A percentile compares a stretch with the other conserved stretches of the same genome.
Evolutionary conservation across 2,113 vertebrate species (phyloP).

Genomic region (Dendrocopos noguchii): DNA sequence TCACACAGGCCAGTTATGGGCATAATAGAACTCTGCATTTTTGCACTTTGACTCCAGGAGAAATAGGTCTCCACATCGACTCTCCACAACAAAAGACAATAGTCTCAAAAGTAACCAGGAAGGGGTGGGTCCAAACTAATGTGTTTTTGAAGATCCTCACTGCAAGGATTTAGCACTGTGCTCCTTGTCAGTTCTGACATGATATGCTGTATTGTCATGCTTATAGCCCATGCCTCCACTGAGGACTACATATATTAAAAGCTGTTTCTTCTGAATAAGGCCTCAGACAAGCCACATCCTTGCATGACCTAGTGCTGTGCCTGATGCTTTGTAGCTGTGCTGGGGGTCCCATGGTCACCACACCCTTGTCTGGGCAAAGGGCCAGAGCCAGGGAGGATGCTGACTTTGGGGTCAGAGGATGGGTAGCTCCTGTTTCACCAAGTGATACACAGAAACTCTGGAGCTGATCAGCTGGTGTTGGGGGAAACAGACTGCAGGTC

Average conservation of each 20-base stretch:
- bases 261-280: background rate
- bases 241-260: background rate
- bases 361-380: background rate
- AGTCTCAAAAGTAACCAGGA: background rate
- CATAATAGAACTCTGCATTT: background rate
- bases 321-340: background rate
- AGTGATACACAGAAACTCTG: background rate
- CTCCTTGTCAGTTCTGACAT: background rate
- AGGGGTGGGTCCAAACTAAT: background rate
- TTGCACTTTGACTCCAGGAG: background rate
- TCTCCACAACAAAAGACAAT: background rate
- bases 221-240: background rate
- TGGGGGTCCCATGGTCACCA: background rate
- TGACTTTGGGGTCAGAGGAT: background rate
- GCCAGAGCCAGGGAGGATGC: background rate
- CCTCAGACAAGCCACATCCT: background rate
- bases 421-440: background rate
- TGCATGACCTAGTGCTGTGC: accelerated
- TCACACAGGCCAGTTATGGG: background rate
- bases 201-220: background rate
- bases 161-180: background rate
- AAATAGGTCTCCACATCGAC: background rate
- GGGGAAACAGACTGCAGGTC: accelerated
- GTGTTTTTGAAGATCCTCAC: background rate
- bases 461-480: background rate